Evolutionary conservation across 2,888 invertebrate genomes (phyloP), one percentile per base, ranked within the genome.

Genomic region (Macroteleia sp.): DNA sequence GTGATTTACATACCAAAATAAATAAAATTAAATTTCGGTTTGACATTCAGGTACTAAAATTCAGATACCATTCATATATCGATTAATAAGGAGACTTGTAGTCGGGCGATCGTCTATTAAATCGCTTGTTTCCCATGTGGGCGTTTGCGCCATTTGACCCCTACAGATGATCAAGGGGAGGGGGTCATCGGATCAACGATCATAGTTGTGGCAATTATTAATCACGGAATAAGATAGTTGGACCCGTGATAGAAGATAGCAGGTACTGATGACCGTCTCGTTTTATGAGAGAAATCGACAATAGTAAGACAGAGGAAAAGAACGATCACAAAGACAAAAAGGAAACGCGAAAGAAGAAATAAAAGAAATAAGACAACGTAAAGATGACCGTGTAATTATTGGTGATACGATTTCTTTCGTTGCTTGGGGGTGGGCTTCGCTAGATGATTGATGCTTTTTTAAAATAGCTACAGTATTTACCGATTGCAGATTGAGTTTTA

Each of bases 141-240:
- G 83, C 84, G 83, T 84, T 81, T 77, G 81, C 80, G 78, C 81
- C 73, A 82, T 76, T 85, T 82, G 85, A 86, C 85, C 85, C 80
- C 79, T 76, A 70, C 78, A 79, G 82, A 83, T 83, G 83, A 84
- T 83, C 83, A 69, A 80, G 82, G 79, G 71, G 39, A 83, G 85
- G 82, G 83, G 86, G 86, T 88, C 87, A 88, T 86, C 87, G 84
- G 86, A 86, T 87, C 86, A 85, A 82, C 82, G 85, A 88, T 87
- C 86, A 82, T 83, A 83, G 84, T 82, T 84, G 79, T 83, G 80
- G 83, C 83, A 85, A 85, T 85, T 86, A 86, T 85, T 84, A 86
- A 86, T 86, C 86, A 83, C 82, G 84, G 81, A 82, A 50, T 48
- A 61, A 78, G 76, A 77, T 81, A 70, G 66, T 62, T 74, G 59